Conservation (phyloP, 2,888 invertebrate species). For the Nymphalis urticae region DNA sequence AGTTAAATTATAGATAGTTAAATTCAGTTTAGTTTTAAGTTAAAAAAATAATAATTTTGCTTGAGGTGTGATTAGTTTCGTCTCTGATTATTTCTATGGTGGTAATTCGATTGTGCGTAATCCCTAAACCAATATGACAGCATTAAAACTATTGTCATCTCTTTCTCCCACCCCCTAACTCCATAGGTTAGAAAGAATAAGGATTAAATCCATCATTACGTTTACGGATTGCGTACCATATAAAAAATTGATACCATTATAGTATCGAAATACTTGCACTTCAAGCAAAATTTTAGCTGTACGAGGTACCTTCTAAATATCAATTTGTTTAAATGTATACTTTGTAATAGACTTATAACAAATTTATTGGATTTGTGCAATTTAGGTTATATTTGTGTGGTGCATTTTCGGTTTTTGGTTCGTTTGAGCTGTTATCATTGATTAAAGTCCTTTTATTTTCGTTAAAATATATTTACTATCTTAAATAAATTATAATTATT, state of each 20-base stretch:
- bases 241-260: too few species aligned
- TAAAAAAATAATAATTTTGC: conserved; percentile 22
- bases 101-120: too few species aligned
- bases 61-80: conserved; percentile 22
- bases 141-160: too few species aligned
- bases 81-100: conserved; percentile 12
- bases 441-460: background rate
- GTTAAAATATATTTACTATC: too few species aligned
- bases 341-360: conserved; percentile 42
- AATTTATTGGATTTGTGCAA: conserved; percentile 67
- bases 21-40: conserved; percentile 24
- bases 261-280: conserved; percentile 25
- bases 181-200: too few species aligned
- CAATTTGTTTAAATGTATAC: conserved; percentile 38
- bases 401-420: conserved; percentile 24
- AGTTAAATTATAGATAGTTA: conserved; percentile 17
- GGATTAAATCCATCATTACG: too few species aligned
- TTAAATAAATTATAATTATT: too few species aligned
- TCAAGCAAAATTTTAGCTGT: conserved; percentile 28
- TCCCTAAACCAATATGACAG: too few species aligned
- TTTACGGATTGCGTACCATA: too few species aligned
- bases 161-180: too few species aligned
- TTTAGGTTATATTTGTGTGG: conserved; percentile 51
- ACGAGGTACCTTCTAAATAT: conserved; percentile 39
- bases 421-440: conserved; percentile 7